A percentile compares a stretch with the other conserved stretches of the same genome.
Evolutionary conservation across 2,797 vertebrate genomes (phyloP).

Genomic region (Parauchenoglanis punctatus): DNA sequence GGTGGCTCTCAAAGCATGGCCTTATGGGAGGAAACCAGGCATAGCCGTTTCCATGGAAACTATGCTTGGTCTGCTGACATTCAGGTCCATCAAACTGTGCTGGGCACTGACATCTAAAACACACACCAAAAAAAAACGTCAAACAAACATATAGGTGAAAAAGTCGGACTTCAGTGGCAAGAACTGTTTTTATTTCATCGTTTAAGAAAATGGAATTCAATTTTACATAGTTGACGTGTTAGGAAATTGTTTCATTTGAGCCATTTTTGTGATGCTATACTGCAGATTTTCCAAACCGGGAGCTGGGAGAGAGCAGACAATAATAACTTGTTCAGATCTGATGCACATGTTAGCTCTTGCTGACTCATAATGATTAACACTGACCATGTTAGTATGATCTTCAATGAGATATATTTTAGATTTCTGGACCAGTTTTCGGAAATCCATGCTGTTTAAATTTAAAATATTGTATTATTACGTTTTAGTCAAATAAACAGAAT

Average conservation of each 20-base stretch:
- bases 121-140: constrained; percentile 5
- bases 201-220: background rate
- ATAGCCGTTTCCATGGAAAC: constrained; percentile 83
- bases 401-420: background rate
- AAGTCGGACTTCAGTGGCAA: background rate
- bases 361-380: background rate
- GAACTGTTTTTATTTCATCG: background rate
- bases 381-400: background rate
- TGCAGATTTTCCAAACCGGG: background rate
- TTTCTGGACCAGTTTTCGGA: background rate
- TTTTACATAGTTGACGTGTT: background rate
- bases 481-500: background rate
- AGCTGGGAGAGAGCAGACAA: background rate
- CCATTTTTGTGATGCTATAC: background rate
- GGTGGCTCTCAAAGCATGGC: constrained; percentile 83
- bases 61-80: constrained; percentile 88
- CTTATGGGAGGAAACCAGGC: constrained; percentile 88
- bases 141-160: background rate
- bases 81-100: constrained; percentile 84
- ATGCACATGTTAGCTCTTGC: background rate
- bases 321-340: background rate
- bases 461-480: background rate
- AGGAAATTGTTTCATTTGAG: background rate
- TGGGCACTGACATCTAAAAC: constrained; percentile 81
- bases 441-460: background rate